Conservation (phyloP, 2,888 invertebrate species). For the Syrphus vitripennis region DNA sequence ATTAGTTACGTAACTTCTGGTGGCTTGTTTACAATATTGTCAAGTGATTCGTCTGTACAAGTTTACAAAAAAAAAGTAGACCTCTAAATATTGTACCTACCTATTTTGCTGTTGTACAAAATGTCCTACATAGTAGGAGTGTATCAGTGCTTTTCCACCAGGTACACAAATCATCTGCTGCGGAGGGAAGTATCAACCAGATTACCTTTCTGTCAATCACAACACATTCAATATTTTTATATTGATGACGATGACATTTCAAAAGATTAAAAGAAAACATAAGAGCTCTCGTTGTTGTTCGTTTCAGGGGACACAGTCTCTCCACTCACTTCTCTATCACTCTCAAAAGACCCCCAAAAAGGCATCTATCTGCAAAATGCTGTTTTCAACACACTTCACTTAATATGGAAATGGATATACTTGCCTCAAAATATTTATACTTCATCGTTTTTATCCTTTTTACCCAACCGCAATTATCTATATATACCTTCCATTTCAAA, state of each 20-base stretch:
- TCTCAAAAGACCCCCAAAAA: not conserved
- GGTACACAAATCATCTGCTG: no score
- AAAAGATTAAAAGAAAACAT: not conserved
- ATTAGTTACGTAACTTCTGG: no score
- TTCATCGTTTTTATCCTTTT: not conserved
- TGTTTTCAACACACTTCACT: constrained; percentile 14
- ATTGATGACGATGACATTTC: constrained; percentile 24
- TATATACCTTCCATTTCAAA: not conserved
- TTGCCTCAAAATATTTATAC: not conserved
- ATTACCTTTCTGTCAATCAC: constrained; percentile 43
- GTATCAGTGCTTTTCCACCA: no score
- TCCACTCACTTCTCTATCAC: no score
- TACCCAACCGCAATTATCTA: constrained; percentile 53
- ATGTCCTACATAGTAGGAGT: no score
- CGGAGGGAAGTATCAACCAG: not conserved
- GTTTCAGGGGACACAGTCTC: not conserved
- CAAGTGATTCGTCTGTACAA: no score
- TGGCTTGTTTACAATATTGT: no score
- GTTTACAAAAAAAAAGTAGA: no score
- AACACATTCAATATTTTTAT: constrained; percentile 10
- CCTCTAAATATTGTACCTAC: no score
- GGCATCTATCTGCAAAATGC: constrained; percentile 28
- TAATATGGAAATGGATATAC: constrained; percentile 8
- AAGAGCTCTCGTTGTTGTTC: not conserved
- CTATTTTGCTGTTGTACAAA: no score